Evolutionary conservation across 2,113 vertebrate genomes (phyloP).

Genomic region (Cinclus cinclus): DNA sequence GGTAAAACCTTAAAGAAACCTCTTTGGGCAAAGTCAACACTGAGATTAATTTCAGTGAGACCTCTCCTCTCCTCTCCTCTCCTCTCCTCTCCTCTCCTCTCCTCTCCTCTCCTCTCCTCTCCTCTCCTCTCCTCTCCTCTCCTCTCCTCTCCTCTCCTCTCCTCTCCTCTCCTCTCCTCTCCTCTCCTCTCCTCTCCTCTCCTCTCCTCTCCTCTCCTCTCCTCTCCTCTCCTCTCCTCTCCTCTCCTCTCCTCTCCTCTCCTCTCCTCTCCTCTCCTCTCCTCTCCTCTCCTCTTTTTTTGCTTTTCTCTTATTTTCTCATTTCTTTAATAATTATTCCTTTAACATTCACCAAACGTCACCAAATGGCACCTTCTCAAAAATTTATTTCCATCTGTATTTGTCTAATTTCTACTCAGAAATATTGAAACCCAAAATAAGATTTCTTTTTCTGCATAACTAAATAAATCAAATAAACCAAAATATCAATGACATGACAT

Average conservation of each 20-base stretch:
- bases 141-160: neutral
- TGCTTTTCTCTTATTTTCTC: neutral
- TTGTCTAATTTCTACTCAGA: neutral
- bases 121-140: neutral
- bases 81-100: neutral
- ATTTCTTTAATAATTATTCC: neutral
- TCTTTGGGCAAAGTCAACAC: neutral
- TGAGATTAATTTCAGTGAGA: neutral
- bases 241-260: neutral
- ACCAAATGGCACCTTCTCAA: neutral
- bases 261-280: neutral
- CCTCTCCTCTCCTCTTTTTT: neutral
- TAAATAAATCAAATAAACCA: conserved; percentile 37
- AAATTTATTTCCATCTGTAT: neutral
- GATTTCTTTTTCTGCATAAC: neutral
- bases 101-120: neutral
- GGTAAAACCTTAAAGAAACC: neutral
- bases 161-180: neutral
- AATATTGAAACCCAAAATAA: neutral
- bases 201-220: neutral
- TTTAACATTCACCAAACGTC: neutral
- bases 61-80: neutral
- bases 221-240: neutral
- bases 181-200: neutral
- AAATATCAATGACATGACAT: conserved; percentile 46